Base-by-base conservation (phyloP, 92 coral and sea anemone genomes). In the Palythoa grandiflora region DNA sequence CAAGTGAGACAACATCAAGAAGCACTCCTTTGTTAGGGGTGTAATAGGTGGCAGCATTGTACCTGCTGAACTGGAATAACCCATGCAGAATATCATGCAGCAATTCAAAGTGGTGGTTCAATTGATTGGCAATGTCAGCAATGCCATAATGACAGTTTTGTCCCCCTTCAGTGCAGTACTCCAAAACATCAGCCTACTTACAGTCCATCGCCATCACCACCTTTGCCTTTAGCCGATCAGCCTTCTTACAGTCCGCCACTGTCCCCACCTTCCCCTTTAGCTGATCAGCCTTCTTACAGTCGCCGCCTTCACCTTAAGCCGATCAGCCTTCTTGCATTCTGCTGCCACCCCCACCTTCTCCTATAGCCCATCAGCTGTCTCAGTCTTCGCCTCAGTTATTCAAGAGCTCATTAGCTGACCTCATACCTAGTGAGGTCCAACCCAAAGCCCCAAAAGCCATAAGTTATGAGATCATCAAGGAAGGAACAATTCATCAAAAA, bases 211-310 rank as follows among this genome's bases (percentile, higher is more conserved):
- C 68, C 68, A 5, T 60, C 68, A 14, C 68, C 68, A 60, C 20
- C 68, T 60, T 60, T 60, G n/a, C n/a, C n/a, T n/a, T n/a, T n/a
- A 60, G 68, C 68, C 68, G 68, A 60, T 60, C 65, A 57, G 65
- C 65, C 65, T 57, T 57, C 65, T 9, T 57, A 57, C 65, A 57
- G 15, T 57, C 19, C n/a, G 65, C 65, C 19, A 16, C 1, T 17
- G 12, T 57, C 65, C 17, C 65, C 19, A 16, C 65, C 65, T 0
- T 57, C 65, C 1, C 65, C 65, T 57, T 57, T 57, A 57, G 65
- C 65, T 1, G 0, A 57, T 57, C 65, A 57, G 20, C 65, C 3
- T n/a, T n/a, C n/a, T n/a, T n/a, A n/a, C n/a, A n/a, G 17, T 57
- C 65, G 9, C 65, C 65, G 65, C 12, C 65, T 12, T 12, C 65